phyloP scores from a whole-genome alignment of 2,113 vertebrate genomes.

The Otus sunia region DNA sequence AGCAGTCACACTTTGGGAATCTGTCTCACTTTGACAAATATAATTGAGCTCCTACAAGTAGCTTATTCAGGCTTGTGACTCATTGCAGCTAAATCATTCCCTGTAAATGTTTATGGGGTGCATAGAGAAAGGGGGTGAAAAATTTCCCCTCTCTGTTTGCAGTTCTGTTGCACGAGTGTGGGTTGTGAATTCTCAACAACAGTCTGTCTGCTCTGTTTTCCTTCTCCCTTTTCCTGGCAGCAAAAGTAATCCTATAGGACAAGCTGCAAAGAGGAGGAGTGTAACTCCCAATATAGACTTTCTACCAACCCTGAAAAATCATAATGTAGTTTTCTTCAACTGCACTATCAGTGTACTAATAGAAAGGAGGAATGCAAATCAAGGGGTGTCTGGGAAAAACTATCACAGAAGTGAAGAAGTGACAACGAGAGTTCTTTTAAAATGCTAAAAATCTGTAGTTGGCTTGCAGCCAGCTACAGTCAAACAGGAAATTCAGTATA shows the following conservation, averaged over 20 bases:
- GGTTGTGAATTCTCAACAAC: not conserved
- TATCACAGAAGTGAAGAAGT: not conserved
- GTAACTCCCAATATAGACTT: not conserved
- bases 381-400: not conserved
- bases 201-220: not conserved
- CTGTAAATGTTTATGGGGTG: not conserved
- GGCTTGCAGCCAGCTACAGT: constrained; percentile 27
- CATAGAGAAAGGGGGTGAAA: not conserved
- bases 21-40: not conserved
- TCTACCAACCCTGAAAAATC: not conserved
- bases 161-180: not conserved
- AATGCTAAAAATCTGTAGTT: not conserved
- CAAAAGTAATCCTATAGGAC: not conserved
- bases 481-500: constrained; percentile 53
- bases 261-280: not conserved
- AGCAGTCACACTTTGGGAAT: not conserved
- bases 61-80: not conserved
- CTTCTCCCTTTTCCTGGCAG: not conserved
- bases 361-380: not conserved
- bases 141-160: not conserved
- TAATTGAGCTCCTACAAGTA: not conserved
- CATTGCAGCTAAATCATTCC: not conserved
- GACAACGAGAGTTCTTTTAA: not conserved
- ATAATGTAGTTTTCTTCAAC: not conserved
- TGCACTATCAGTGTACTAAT: not conserved